These are phyloP conservation scores for Geodia barretti DNA, from an alignment of 37 sponge, comb jelly and placozoan species.

Conservation along the genomic window DNA sequence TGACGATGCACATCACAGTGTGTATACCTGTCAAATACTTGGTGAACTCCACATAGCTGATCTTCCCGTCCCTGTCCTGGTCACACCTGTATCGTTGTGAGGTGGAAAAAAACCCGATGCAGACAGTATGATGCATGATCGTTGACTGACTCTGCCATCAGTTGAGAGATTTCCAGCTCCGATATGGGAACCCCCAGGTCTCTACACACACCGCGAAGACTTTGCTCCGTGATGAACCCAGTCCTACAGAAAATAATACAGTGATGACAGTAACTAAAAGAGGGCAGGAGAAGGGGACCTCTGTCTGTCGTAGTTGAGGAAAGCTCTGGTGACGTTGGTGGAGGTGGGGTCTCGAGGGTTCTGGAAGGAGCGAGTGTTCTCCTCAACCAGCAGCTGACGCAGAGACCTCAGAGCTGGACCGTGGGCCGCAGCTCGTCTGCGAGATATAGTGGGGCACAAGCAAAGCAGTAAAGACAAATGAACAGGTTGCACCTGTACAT, in stretches of 20 bases:
- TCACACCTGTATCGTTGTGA: too few species aligned
- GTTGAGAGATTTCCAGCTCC: conserved; percentile 30
- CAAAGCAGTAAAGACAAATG: too few species aligned
- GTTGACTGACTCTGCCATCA: conserved; percentile 59
- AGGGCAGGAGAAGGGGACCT: conserved; percentile 5
- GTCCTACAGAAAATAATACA: conserved; percentile 15
- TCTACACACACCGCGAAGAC: conserved; percentile 33
- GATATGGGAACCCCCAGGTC: conserved; percentile 40
- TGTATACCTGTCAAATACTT: conserved; percentile 48
- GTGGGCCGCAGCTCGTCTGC: neutral
- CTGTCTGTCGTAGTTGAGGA: conserved; percentile 62
- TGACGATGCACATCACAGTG: neutral
- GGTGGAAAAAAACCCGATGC: too few species aligned
- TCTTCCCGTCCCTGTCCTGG: conserved; percentile 35
- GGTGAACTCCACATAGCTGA: conserved; percentile 64
- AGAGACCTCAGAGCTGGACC: conserved; percentile 43
- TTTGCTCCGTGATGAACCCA: conserved; percentile 46
- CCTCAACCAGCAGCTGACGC: conserved; percentile 39
- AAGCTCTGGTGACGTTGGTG: conserved; percentile 57
- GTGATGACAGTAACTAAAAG: too few species aligned
- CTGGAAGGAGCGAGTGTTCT: conserved; percentile 57
- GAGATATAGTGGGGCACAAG: too few species aligned
- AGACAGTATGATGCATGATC: neutral
- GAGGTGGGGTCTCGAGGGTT: conserved; percentile 64
- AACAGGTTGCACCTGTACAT: too few species aligned